Conservation (phyloP, 2,113 vertebrate species). For the Herpetotheres cachinnans region DNA sequence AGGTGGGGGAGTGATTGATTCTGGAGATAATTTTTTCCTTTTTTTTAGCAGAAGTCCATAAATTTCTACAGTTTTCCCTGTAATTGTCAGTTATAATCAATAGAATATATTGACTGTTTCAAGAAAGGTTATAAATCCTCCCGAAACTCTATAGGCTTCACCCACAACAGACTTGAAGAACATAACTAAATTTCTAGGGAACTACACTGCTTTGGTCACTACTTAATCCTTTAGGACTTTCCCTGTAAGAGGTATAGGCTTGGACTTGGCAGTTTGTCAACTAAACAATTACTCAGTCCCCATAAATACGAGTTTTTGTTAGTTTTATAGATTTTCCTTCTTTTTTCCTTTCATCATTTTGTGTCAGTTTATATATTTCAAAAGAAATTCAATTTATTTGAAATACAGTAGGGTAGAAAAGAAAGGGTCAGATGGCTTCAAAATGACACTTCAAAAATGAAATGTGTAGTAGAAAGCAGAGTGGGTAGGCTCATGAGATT, state of each 20-base stretch:
- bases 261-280: constrained; percentile 21
- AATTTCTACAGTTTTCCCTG: background rate
- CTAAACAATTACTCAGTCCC: background rate
- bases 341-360: background rate
- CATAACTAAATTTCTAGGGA: background rate
- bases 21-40: background rate
- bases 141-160: background rate
- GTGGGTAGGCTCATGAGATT: background rate
- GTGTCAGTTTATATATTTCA: background rate
- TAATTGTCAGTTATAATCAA: constrained; percentile 6
- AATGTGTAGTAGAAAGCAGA: background rate
- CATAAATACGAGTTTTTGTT: constrained; percentile 21
- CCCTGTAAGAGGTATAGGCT: background rate
- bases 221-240: constrained; percentile 5
- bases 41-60: background rate
- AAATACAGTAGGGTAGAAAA: background rate
- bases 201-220: background rate
- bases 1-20: background rate
- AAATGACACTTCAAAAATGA: background rate
- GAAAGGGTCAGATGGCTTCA: background rate
- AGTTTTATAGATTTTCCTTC: constrained; percentile 14
- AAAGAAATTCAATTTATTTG: constrained; percentile 44
- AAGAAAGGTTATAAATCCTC: constrained; percentile 14
- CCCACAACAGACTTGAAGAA: background rate
- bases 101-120: background rate